Conservation (phyloP, 1,140 invertebrate genomes). For the Lucilia cuprina region DNA sequence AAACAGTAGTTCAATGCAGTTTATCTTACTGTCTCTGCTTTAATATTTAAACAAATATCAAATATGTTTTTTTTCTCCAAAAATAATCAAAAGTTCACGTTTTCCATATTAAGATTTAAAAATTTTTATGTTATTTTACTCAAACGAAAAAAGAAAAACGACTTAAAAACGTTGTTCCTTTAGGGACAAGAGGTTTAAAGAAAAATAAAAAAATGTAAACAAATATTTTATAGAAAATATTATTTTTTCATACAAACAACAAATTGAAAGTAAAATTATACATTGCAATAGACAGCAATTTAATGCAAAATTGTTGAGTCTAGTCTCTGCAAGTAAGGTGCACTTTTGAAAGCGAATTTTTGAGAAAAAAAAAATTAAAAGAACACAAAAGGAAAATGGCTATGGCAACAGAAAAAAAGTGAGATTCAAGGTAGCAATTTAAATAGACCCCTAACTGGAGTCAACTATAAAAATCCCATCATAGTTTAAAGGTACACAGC, state of each 20-base stretch:
- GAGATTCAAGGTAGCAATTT: constrained; percentile 31
- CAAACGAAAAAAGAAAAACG: not conserved
- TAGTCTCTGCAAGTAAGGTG: not conserved
- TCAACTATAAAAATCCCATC: constrained; percentile 3
- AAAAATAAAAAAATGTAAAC: not conserved
- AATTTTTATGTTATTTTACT: not conserved
- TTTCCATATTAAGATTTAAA: not conserved
- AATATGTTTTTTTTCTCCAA: not conserved
- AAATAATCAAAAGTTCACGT: not conserved
- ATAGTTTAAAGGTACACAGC: not conserved
- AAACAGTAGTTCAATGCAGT: not conserved
- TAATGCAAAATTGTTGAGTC: not conserved
- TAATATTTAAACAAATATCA: not conserved
- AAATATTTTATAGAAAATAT: not conserved
- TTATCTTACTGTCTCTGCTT: not conserved
- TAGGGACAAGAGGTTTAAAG: not conserved
- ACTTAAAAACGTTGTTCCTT: not conserved
- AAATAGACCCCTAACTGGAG: constrained; percentile 34
- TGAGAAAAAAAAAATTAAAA: not conserved
- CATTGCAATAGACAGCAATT: not conserved
- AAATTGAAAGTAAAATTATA: constrained; percentile 4
- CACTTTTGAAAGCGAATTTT: not conserved
- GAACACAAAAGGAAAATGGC: not conserved
- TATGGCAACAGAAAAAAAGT: not conserved
- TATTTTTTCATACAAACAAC: not conserved